Conservation (phyloP, 2,797 vertebrate species). For the Micromesistius poutassou region DNA sequence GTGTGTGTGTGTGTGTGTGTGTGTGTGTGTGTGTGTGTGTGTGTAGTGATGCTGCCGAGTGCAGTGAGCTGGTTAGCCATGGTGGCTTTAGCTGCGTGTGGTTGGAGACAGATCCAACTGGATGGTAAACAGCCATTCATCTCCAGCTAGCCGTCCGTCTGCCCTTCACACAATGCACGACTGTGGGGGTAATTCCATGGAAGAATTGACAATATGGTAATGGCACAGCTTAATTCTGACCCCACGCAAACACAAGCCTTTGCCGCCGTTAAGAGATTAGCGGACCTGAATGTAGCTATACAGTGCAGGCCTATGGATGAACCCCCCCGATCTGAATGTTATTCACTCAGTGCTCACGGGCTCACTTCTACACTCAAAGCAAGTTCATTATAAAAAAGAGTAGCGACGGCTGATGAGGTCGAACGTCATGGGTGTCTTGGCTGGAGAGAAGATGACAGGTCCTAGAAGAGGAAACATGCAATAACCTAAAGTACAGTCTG, state of each 20-base stretch:
- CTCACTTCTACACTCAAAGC: background rate
- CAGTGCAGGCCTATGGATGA: slow-evolving; percentile 20
- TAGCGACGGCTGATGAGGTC: background rate
- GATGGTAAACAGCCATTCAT: slow-evolving; percentile 50
- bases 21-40: slow-evolving; percentile 21
- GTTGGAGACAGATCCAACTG: slow-evolving; percentile 52
- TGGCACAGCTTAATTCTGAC: slow-evolving; percentile 32
- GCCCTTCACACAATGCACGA: slow-evolving; percentile 15
- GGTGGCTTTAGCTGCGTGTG: slow-evolving; percentile 66
- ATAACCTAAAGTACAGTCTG: background rate
- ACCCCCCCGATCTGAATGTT: slow-evolving; percentile 22
- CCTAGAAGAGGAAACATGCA: background rate
- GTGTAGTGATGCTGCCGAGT: slow-evolving; percentile 41
- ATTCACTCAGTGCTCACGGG: slow-evolving; percentile 19
- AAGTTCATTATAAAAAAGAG: slow-evolving; percentile 20
- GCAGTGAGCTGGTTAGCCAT: slow-evolving; percentile 67
- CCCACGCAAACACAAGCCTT: slow-evolving; percentile 26
- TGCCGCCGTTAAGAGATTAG: slow-evolving; percentile 25
- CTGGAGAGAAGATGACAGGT: background rate
- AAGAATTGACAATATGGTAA: slow-evolving; percentile 38
- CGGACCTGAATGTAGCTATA: slow-evolving; percentile 15
- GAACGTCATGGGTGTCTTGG: background rate
- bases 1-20: slow-evolving; percentile 21
- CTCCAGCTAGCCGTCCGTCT: slow-evolving; percentile 33
- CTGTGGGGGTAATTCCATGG: slow-evolving; percentile 31